phyloP scores from a whole-genome alignment of 2,113 vertebrate genomes.

The Heliornis fulica region DNA sequence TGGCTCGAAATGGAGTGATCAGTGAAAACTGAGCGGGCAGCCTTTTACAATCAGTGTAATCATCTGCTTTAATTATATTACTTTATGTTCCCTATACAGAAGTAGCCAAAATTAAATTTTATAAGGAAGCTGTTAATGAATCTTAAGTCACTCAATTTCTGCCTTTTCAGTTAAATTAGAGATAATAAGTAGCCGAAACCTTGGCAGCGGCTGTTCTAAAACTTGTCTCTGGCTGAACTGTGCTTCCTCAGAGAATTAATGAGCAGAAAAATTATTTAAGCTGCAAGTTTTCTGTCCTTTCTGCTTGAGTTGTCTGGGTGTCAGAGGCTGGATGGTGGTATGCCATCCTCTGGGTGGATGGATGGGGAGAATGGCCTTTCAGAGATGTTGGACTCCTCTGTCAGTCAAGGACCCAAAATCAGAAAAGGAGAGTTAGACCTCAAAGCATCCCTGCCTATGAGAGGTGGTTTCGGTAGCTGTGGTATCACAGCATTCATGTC shows the following conservation, averaged over 20 bases:
- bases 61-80: slow-evolving; percentile 39
- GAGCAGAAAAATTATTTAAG: neutral
- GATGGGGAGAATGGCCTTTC: neutral
- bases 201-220: neutral
- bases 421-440: neutral
- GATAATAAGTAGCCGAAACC: slow-evolving; percentile 17
- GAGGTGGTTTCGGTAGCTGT: neutral
- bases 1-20: neutral
- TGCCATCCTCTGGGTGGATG: neutral
- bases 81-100: slow-evolving; percentile 20
- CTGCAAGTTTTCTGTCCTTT: neutral
- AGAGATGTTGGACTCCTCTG: rapidly evolving
- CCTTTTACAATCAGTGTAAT: slow-evolving; percentile 5
- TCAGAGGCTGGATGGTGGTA: neutral
- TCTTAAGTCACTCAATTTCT: slow-evolving; percentile 33
- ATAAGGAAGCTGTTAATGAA: slow-evolving; percentile 34
- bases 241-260: slow-evolving; percentile 11
- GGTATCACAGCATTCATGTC: neutral
- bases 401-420: neutral
- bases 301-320: neutral
- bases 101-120: slow-evolving; percentile 35
- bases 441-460: neutral
- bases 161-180: slow-evolving; percentile 33
- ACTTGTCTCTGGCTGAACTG: neutral
- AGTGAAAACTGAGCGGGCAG: neutral